Percentiles rank a stretch among this genome's conserved stretches.
Evolutionary conservation across 2,113 vertebrate genomes (phyloP).

Genomic region (Cranoglanis bouderius): DNA sequence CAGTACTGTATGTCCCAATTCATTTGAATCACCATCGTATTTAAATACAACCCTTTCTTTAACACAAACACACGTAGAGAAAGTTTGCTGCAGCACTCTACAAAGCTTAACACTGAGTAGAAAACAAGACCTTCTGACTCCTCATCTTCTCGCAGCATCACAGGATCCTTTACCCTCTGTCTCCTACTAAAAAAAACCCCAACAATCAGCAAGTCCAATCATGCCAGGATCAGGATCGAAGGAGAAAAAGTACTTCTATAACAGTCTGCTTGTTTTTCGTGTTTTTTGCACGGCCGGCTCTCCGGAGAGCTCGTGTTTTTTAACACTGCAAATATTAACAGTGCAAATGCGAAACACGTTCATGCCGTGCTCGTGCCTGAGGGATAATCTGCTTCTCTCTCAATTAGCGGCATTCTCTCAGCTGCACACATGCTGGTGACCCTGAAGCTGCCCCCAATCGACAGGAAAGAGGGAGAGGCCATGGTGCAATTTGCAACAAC

Average conservation of each 20-base stretch:
- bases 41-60: neutral
- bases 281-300: conserved; percentile 35
- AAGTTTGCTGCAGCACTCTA: neutral
- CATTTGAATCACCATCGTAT: neutral
- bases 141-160: neutral
- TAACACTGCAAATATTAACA: conserved; percentile 57
- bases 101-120: neutral
- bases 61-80: neutral
- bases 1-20: too few relatives aligned
- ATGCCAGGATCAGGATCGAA: too few relatives aligned
- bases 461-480: conserved; percentile 5
- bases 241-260: neutral
- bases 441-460: conserved; percentile 38
- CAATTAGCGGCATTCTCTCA: conserved; percentile 61
- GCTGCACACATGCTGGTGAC: conserved; percentile 49
- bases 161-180: neutral
- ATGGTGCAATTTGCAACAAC: conserved; percentile 46
- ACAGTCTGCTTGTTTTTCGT: conserved; percentile 31
- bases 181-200: neutral
- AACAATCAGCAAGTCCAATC: conserved; percentile 29
- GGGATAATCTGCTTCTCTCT: conserved; percentile 58
- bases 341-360: conserved; percentile 55
- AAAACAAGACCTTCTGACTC: neutral
- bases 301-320: conserved; percentile 41
- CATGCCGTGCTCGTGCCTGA: conserved; percentile 41